Conservation (phyloP, 2,113 vertebrate genomes). For the Syngnathus typhle region DNA sequence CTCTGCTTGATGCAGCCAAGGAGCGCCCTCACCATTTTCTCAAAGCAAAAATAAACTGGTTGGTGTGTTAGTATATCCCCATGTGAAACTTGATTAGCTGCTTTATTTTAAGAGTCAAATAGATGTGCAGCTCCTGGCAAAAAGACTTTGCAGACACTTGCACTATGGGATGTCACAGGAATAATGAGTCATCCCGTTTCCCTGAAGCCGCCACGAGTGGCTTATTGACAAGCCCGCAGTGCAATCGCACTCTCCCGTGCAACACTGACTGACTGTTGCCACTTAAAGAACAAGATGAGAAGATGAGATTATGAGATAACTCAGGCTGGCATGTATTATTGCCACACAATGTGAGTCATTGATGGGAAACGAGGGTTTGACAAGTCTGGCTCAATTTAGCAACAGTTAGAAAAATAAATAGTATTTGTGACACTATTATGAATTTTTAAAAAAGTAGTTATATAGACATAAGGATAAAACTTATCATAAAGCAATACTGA, state of each 20-base stretch:
- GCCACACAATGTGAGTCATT: background rate
- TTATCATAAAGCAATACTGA: too few species aligned
- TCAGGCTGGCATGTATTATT: background rate
- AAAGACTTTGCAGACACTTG: background rate
- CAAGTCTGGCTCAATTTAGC: background rate
- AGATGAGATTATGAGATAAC: background rate
- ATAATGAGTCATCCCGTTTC: background rate
- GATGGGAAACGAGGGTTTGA: background rate
- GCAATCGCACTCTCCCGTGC: background rate
- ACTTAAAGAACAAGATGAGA: conserved; percentile 3
- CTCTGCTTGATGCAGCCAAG: background rate
- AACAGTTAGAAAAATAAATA: background rate
- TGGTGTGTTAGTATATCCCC: background rate
- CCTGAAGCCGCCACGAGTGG: conserved; percentile 2
- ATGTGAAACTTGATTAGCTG: background rate
- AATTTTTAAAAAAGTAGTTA: background rate
- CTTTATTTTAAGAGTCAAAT: background rate
- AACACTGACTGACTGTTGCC: background rate
- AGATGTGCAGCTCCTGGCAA: background rate
- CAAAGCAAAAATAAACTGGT: background rate
- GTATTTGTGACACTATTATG: too few species aligned
- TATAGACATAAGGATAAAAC: too few species aligned
- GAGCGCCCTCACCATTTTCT: background rate
- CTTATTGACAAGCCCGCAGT: conserved; percentile 1
- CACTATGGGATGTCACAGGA: conserved; percentile 1